Evolutionary conservation across 2,113 vertebrate species (phyloP), one percentile per base, ranked within the genome.

Genomic region (Chloroceryle aenea): DNA sequence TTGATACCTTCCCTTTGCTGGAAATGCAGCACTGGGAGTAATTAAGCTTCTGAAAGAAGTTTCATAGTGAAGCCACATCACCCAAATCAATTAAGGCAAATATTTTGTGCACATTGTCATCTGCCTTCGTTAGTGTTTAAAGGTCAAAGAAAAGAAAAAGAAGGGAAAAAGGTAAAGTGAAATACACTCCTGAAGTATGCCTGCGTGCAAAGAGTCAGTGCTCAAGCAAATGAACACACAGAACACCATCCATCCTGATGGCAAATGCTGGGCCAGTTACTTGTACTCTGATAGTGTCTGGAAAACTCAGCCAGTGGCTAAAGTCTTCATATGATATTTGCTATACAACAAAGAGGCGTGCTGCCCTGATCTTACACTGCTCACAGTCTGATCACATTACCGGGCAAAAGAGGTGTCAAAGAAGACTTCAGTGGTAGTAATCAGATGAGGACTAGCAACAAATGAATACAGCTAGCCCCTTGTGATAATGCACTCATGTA

Each of bases 1-100:
- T 94, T 96, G 86, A 95, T 94, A 94, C 87, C 45, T 81, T 95
- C 53, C 40, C 58, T 94, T 92, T 66, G 45, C 71, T 95, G 61
- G 61, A 79, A 93, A 89, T 68, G 93, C 64, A 92, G 96, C 87
- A 52, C 82, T 94, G 97, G 91, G 97, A 95, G 92, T 97, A 98
- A 98, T 98, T 97, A 98, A 94, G 78, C 45, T 89, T 79, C 86
- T 96, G 92, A 93, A 88, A 79, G 56, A 95, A 91, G 93, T 95
- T 97, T 95, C 86, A 74, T 86, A 93, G 90, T 82, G 79, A 97
- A 96, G 80, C 45, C 95, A 79, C 74, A 94, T 96, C 95, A 93
- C 86, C 95, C 94, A 84, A 97, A 97, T 97, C 78, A 98, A 97
- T 97, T 96, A 97, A 94, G 85, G 72, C 80, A 93, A 97, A 96